Evolutionary conservation across 2,888 invertebrate species (phyloP), one percentile per base, ranked within the genome.

Genomic region (Leuctra nigra): DNA sequence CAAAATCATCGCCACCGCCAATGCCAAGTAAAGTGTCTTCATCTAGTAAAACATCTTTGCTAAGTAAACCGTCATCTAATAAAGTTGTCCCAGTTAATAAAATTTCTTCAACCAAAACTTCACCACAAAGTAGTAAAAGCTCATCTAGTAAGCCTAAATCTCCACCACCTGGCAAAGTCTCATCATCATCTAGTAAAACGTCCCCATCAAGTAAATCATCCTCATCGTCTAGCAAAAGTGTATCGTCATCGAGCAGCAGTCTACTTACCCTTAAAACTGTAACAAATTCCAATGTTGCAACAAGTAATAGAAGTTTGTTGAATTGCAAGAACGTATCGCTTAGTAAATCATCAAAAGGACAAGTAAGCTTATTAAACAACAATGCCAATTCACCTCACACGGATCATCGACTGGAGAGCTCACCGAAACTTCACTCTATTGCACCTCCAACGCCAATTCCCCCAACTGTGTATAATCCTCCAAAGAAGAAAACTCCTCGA

Each of bases 191-290:
- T 2, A 35, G 33, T 13, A 50, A 50, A n/a, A 35, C 20, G 11
- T 16, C 33, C n/a, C 18, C 18, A 2, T 2, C 50, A 2, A 50
- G 35, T 13, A 50, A 50, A 50, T 35, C 35, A 13, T 16, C 22
- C 11, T 29, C 33, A 18, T 50, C 50, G 2, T 25, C 47, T 29
- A 50, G 35, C 20, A 50, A 50, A 35, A 50, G 36, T 50, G 4
- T 23, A 11, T 50, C 50, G 20, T 16, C n/a, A n/a, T 41, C n/a
- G 16, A 16, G n/a, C 20, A 16, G 20, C 18, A 29, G 29, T 29
- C 11, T 29, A 11, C 29, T 29, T 11, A 29, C 29, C 11, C 29
- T 11, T 7, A 29, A 29, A 11, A 29, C 7, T 29, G 6, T 29
- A 29, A 7, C 11, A 29, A 29, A 11, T 29, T 11, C 29, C 11